Evolutionary conservation across 2,888 invertebrate genomes (phyloP), one percentile per base, ranked within the genome.

Genomic region (Sinotaia quadrata): DNA sequence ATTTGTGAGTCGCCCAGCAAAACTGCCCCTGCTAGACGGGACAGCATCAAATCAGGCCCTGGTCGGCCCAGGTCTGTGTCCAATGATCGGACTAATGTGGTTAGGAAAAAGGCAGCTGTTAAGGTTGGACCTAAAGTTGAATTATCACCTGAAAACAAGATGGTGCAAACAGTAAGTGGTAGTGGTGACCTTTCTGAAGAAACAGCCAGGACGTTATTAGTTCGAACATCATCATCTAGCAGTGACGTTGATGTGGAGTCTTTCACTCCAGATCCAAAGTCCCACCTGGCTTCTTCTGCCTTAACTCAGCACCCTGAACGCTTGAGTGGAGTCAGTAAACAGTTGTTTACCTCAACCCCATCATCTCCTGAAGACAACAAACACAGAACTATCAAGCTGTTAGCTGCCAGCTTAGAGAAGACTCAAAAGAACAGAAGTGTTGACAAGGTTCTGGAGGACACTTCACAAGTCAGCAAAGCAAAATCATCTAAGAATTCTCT

Each of bases 221-320:
- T 44, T 3, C 24, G 10, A 4, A 34, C 7, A 21, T 21, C 58
- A 18, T 56, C 65, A 7, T 56, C 65, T 12, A 24, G 24, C 41
- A 65, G 65, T 65, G 65, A 44, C n/a, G 44, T 31, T 33, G 54
- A 65, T 21, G 18, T 58, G 10, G 58, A 58, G 58, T 58, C 58
- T n/a, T 8, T 58, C 15, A 44, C 54, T 12, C 56, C 56, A 10
- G 56, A 65, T 7, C 24, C 58, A n/a, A 58, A 27, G 21, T 18
- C 12, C 21, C 12, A 10, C 27, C 8, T 12, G n/a, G 41, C 27
- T 27, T 18, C 4, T 7, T 4, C 24, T 0, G 37, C 41, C 24
- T 3, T 18, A 4, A n/a, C n/a, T 1, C 27, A n/a, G 24, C 37
- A 37, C 37, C 34, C 24, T 3, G n/a, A 33, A 8, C 12, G n/a